These are phyloP conservation scores for Mactromeris polynyma DNA, from an alignment of 2,888 invertebrate genomes.

Conservation along the genomic window DNA sequence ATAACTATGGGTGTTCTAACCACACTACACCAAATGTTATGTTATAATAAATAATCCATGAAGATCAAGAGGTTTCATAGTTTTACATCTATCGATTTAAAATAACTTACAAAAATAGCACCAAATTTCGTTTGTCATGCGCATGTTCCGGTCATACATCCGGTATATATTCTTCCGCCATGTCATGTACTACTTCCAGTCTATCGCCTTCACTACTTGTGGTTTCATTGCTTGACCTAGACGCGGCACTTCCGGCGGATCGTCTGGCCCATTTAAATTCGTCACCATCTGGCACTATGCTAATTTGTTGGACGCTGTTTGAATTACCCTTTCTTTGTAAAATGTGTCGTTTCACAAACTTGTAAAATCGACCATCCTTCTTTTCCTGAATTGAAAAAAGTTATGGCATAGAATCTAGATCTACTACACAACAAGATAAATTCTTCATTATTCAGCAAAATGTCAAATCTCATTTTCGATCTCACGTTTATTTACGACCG, in stretches of 20 bases:
- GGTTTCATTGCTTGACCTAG: conserved; percentile 75
- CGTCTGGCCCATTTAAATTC: conserved; percentile 75
- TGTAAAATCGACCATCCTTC: conserved; percentile 71
- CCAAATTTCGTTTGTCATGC: conserved; percentile 20
- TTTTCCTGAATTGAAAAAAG: conserved; percentile 59
- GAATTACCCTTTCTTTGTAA: conserved; percentile 61
- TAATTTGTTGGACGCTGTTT: conserved; percentile 76
- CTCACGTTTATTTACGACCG: no score
- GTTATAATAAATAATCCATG: no score
- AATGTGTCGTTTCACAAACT: conserved; percentile 74
- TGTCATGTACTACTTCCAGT: conserved; percentile 73
- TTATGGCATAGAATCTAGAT: no score
- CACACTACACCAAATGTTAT: no score
- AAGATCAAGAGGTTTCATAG: no score
- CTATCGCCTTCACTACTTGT: conserved; percentile 59
- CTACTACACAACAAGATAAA: no score
- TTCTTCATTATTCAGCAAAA: no score
- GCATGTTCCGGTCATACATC: conserved; percentile 45
- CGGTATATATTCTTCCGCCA: conserved; percentile 71
- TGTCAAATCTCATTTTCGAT: no score
- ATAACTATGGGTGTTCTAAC: no score
- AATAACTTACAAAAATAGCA: conserved; percentile 59
- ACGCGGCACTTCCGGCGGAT: conserved; percentile 74
- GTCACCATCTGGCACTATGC: conserved; percentile 75
- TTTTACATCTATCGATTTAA: not conserved